Evolutionary conservation across 2,888 invertebrate genomes (phyloP), one percentile per base, ranked within the genome.

Genomic region (Lobophora halterata): DNA sequence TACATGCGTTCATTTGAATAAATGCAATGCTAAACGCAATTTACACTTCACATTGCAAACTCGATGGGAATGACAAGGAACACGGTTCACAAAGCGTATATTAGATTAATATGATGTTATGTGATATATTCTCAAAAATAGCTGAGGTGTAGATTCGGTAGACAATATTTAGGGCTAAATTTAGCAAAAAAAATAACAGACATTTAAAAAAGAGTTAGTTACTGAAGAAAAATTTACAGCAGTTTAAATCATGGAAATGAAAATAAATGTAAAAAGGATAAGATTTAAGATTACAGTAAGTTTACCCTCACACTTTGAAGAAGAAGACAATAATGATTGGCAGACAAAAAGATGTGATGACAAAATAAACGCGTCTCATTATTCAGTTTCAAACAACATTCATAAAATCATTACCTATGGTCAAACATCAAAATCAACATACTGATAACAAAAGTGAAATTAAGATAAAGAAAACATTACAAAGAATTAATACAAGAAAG

Each of bases 1-100:
- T 70, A 65, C 62, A 56, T 46, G 51, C 31, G 9, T 38, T 41
- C 32, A 50, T 50, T 50, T 50, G 46, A 53, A 53, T 53, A 50
- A 44, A 50, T 53, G 53, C 50, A 50, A 49, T 43, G 48, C 50
- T 44, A 46, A 53, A 48, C 32, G 16, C 34, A 46, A 50, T 46
- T 50, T 50, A 37, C 53, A 46, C 44, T 41, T 40, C 35, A 33
- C 33, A 40, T 44, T 50, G 39, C 50, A 35, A 39, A 34, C 40
- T 23, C 9, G 24, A 28, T 34, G 29, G 20, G 25, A 39, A 39
- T 45, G 42, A 40, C 31, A 38, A 36, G 34, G 42, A 36, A 30
- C 16, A 21, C 27, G 16, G 25, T 20, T 37, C 17, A 23, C 19
- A 19, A 25, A 7, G 18, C 24, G 6, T 30, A 36, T 32, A 24